These are phyloP conservation scores for Hippopotamus amphibius DNA, from an alignment of 2,113 vertebrate genomes.

Conservation along the genomic window DNA sequence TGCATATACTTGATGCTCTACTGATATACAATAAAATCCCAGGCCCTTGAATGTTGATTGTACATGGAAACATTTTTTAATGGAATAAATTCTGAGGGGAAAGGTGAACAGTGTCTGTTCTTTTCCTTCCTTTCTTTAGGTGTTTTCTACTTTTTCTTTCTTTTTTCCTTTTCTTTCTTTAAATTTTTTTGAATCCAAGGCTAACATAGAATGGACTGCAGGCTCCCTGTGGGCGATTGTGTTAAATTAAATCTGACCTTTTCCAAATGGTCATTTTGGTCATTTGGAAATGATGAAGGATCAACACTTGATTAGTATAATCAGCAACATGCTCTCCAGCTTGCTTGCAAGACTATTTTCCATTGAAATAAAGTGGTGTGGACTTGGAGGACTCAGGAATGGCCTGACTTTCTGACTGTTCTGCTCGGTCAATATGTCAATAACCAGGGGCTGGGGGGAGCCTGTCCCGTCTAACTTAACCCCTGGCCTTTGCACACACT, in stretches of 20 bases:
- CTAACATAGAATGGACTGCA: conserved; percentile 58
- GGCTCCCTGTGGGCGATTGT: conserved; percentile 35
- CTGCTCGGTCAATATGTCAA: conserved; percentile 69
- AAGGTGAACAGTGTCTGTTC: conserved; percentile 40
- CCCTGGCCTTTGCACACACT: conserved; percentile 41
- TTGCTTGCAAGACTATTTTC: conserved; percentile 68
- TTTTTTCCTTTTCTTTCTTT: not conserved
- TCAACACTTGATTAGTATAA: conserved; percentile 3
- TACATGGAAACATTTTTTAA: conserved; percentile 56
- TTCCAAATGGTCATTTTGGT: conserved; percentile 69
- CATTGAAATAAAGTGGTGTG: conserved; percentile 58
- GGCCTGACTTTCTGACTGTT: conserved; percentile 65
- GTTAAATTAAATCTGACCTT: conserved; percentile 79
- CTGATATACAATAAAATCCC: conserved; percentile 67
- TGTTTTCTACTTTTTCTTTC: not conserved
- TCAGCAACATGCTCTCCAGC: conserved; percentile 52
- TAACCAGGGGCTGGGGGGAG: conserved; percentile 32
- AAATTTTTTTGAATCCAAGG: not conserved
- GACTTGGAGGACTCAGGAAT: conserved; percentile 49
- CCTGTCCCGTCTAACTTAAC: conserved; percentile 54
- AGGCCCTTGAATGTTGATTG: conserved; percentile 63
- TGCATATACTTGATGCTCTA: conserved; percentile 66
- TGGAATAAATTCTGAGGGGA: conserved; percentile 70
- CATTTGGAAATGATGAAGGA: conserved; percentile 70
- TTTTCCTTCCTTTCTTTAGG: conserved; percentile 8